Conservation (phyloP, 2,797 vertebrate species). For the Gymnodraco acuticeps region DNA sequence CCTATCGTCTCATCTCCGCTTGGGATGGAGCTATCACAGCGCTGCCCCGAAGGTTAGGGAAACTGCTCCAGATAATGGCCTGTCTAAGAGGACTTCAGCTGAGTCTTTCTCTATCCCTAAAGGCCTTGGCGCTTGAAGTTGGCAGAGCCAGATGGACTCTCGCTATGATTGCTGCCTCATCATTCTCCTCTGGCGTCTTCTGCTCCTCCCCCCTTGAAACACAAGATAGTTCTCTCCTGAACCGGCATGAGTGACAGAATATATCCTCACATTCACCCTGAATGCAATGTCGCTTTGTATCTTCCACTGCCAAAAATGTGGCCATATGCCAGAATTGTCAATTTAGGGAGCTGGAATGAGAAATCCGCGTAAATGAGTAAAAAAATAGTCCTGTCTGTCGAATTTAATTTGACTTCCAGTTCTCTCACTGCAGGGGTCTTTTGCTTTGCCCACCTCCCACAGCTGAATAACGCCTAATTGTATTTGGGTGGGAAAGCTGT, state of each 20-base stretch:
- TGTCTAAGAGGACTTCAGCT: conserved; percentile 70
- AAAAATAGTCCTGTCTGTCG: conserved; percentile 49
- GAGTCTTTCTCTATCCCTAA: conserved; percentile 69
- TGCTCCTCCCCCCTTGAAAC: conserved; percentile 8
- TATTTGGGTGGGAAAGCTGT: conserved; percentile 63
- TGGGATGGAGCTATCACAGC: conserved; percentile 55
- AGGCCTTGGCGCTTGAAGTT: conserved; percentile 70
- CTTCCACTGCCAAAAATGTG: conserved; percentile 36
- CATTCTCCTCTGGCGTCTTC: conserved; percentile 53
- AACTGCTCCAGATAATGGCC: conserved; percentile 73
- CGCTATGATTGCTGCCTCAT: conserved; percentile 62
- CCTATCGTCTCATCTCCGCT: conserved; percentile 52
- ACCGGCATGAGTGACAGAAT: conserved; percentile 53
- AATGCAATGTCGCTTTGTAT: conserved; percentile 21
- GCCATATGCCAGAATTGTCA: conserved; percentile 49
- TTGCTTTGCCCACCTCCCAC: conserved; percentile 27
- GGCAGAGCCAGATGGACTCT: conserved; percentile 67
- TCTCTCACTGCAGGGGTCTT: conserved; percentile 37
- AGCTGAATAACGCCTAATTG: conserved; percentile 46
- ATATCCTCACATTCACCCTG: conserved; percentile 34
- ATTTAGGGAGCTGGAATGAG: conserved; percentile 45
- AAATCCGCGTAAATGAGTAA: conserved; percentile 58
- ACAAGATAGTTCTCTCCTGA: conserved; percentile 34
- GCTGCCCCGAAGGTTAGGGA: conserved; percentile 70
- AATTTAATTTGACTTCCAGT: conserved; percentile 60